Percentiles rank a stretch among this genome's conserved stretches.
phyloP scores from a whole-genome alignment of 2,113 vertebrate genomes.

The Hipposideros armiger region DNA sequence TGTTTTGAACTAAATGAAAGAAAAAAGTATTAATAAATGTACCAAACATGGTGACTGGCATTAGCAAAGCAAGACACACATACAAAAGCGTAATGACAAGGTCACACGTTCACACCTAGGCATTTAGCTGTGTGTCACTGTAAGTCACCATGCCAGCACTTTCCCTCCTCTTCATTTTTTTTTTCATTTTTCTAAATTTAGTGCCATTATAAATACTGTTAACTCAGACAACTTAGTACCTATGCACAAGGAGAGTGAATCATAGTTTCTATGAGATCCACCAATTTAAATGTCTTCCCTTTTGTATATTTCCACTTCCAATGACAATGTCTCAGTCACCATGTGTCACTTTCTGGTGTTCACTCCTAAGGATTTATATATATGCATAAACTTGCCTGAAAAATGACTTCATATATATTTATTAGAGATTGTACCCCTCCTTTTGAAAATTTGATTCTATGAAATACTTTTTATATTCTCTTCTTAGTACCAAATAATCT shows the following conservation, averaged over 20 bases:
- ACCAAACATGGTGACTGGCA: neutral
- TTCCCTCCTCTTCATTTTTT: constrained; percentile 67
- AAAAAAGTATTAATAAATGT: neutral
- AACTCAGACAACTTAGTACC: constrained; percentile 73
- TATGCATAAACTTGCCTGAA: constrained; percentile 36
- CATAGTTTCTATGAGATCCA: constrained; percentile 4
- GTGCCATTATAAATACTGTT: constrained; percentile 69
- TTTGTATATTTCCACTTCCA: constrained; percentile 57
- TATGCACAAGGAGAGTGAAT: constrained; percentile 55
- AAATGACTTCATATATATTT: constrained; percentile 21
- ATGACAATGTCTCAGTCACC: constrained; percentile 26
- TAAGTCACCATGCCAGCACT: constrained; percentile 66
- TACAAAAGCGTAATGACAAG: constrained; percentile 73
- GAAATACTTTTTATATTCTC: constrained; percentile 24
- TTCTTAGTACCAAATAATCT: constrained; percentile 32
- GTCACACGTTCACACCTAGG: constrained; percentile 65
- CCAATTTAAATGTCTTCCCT: constrained; percentile 40
- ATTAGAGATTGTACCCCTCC: neutral
- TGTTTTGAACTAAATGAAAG: constrained; percentile 57
- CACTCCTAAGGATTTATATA: constrained; percentile 24
- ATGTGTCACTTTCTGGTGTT: neutral
- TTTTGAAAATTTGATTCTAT: constrained; percentile 25
- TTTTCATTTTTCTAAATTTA: constrained; percentile 77
- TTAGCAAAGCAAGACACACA: constrained; percentile 64
- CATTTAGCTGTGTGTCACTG: constrained; percentile 61